phyloP scores from a whole-genome alignment of 2,888 invertebrate species.

The Troides aeacus region DNA sequence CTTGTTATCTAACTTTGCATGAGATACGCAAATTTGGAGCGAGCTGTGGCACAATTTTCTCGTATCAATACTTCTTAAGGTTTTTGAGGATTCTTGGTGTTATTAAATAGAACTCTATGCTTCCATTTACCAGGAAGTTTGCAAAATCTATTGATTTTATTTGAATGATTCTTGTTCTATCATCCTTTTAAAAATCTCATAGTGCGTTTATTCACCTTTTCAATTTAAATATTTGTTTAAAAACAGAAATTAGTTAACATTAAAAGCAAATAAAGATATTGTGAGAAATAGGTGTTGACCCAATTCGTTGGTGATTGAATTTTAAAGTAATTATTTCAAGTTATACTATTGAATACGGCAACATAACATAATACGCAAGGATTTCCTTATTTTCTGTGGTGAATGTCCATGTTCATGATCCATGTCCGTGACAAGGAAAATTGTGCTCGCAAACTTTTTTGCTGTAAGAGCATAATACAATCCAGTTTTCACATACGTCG shows the following conservation, averaged over 20 bases:
- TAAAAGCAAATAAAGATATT: no score
- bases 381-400: no score
- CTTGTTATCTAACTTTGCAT: conserved; percentile 31
- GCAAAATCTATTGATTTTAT: conserved; percentile 1
- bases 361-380: no score
- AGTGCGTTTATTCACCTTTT: no score
- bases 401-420: neutral
- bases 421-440: neutral
- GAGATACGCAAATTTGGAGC: conserved; percentile 27
- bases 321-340: no score
- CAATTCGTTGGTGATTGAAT: no score
- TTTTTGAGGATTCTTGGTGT: conserved; percentile 16
- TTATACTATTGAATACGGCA: no score
- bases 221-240: no score
- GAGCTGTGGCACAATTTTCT: conserved; percentile 32
- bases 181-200: no score
- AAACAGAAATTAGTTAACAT: no score
- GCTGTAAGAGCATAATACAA: neutral
- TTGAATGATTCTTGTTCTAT: neutral
- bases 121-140: conserved; percentile 14
- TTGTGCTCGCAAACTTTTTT: neutral
- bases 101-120: conserved; percentile 16
- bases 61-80: conserved; percentile 24
- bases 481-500: conserved; percentile 9
- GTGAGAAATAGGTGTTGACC: no score